Evolutionary conservation across 2,113 vertebrate genomes (phyloP).

Genomic region (Gila orcuttii): DNA sequence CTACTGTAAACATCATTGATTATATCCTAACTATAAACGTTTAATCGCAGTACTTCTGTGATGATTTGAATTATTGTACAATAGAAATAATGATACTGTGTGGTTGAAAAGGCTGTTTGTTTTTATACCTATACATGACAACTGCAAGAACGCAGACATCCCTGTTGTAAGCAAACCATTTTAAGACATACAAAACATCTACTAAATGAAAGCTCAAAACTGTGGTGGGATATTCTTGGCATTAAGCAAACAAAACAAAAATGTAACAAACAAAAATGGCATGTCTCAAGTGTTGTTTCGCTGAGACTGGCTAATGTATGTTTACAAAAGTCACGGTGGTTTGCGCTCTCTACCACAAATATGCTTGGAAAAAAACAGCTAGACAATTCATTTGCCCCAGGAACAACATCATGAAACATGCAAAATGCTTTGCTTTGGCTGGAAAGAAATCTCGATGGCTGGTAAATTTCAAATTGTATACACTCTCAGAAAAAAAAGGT

Average conservation of each 20-base stretch:
- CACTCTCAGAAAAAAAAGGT: no score
- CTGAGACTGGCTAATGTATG: not conserved
- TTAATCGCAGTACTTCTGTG: no score
- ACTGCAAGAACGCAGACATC: not conserved
- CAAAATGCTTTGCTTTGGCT: not conserved
- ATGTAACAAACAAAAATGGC: not conserved
- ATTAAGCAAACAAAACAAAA: not conserved
- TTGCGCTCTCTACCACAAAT: not conserved
- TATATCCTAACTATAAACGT: no score
- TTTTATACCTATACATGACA: no score
- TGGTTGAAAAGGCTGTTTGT: no score
- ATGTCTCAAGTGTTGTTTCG: not conserved
- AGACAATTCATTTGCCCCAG: not conserved
- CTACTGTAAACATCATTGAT: no score
- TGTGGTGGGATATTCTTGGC: not conserved
- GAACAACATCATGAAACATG: not conserved
- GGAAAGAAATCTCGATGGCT: not conserved
- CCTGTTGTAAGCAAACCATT: not conserved
- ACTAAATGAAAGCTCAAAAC: constrained; percentile 4
- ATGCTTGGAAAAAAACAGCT: not conserved
- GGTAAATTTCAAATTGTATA: not conserved
- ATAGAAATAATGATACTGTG: no score
- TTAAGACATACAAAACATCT: not conserved
- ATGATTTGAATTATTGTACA: no score
- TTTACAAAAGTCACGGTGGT: not conserved